Conservation (phyloP, 2,797 vertebrate genomes). For the Streptopelia turtur region DNA sequence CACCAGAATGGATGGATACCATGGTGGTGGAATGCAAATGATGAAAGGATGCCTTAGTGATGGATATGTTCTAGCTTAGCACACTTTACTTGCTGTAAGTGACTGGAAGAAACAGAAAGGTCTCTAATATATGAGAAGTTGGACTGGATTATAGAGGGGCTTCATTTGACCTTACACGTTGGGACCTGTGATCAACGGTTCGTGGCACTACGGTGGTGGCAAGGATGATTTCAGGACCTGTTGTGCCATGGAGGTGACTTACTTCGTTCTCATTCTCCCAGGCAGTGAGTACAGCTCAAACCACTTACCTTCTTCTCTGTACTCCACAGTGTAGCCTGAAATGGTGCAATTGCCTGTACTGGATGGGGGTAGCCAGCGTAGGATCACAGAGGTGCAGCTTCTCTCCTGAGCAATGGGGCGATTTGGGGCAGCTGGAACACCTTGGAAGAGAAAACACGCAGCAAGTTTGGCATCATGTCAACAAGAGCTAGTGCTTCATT, state of each 20-base stretch:
- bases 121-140: not conserved
- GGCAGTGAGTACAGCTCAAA: not conserved
- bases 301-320: constrained; percentile 90
- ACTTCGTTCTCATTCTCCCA: not conserved
- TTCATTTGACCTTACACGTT: not conserved
- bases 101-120: not conserved
- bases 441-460: constrained; percentile 68
- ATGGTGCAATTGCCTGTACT: constrained; percentile 93
- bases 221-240: not conserved
- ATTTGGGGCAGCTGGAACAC: constrained; percentile 92
- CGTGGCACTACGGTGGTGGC: not conserved
- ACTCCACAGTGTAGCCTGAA: constrained; percentile 94
- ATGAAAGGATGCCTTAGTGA: not conserved
- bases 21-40: not conserved
- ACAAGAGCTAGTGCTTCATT: not conserved
- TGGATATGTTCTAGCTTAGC: not conserved
- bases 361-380: constrained; percentile 93
- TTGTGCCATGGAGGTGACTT: not conserved
- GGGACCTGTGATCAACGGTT: not conserved
- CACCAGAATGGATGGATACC: not conserved
- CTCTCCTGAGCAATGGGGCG: constrained; percentile 95
- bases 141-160: not conserved
- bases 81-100: not conserved
- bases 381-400: constrained; percentile 90
- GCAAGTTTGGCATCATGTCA: not conserved